These are phyloP conservation scores for Leptosomus discolor DNA, from an alignment of 2,113 vertebrate genomes.

Conservation along the genomic window DNA sequence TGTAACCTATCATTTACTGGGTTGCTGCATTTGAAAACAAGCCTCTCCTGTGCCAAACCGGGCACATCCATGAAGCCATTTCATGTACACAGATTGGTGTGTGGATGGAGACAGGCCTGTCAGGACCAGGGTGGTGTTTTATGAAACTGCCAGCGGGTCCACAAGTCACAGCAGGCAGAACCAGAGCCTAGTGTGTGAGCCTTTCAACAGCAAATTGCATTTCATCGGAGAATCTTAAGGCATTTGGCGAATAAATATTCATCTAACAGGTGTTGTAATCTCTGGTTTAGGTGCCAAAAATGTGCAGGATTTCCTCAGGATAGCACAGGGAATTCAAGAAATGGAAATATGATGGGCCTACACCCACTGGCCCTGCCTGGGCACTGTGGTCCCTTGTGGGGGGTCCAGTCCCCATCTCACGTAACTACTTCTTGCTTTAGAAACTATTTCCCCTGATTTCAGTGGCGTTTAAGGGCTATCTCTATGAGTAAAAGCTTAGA, in stretches of 20 bases:
- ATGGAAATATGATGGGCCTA: neutral
- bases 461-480: neutral
- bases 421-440: neutral
- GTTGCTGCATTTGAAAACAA: neutral
- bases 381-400: neutral
- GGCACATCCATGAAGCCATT: neutral
- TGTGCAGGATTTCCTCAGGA: neutral
- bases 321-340: neutral
- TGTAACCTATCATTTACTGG: neutral
- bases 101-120: neutral
- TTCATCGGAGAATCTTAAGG: neutral
- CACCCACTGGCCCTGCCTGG: neutral
- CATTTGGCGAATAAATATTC: neutral
- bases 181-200: neutral
- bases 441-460: neutral
- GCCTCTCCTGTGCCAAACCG: neutral
- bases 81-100: accelerated
- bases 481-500: neutral
- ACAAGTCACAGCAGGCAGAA: neutral
- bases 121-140: neutral
- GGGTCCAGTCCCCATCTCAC: neutral
- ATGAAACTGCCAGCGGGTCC: neutral
- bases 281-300: neutral
- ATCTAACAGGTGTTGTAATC: neutral
- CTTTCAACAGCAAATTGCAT: neutral